Evolutionary conservation across 2,113 vertebrate genomes (phyloP).

Genomic region (Alligator sinensis): DNA sequence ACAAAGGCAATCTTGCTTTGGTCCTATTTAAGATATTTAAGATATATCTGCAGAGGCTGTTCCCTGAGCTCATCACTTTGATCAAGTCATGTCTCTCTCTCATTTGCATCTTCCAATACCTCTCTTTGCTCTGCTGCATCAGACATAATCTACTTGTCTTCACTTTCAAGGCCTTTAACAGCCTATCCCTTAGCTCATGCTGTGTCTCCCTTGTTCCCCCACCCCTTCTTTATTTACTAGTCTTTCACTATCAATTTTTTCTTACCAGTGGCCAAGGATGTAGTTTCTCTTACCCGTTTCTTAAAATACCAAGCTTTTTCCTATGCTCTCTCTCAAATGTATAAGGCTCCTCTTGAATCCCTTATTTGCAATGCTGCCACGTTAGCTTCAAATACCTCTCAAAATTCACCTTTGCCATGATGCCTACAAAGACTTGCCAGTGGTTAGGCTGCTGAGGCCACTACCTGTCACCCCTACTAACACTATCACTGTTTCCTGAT

Average conservation of each 20-base stretch:
- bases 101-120: not conserved
- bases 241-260: not conserved
- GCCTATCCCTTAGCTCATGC: not conserved
- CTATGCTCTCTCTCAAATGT: not conserved
- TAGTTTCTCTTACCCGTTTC: not conserved
- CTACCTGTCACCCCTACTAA: not conserved
- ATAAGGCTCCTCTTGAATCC: not conserved
- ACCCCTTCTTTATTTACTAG: not conserved
- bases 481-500: not conserved
- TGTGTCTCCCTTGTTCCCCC: too few relatives aligned
- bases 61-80: not conserved
- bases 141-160: not conserved
- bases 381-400: not conserved
- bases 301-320: not conserved
- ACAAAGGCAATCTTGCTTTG: not conserved
- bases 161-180: not conserved
- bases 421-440: not conserved
- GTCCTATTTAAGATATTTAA: not conserved
- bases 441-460: not conserved
- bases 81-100: not conserved
- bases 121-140: not conserved
- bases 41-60: not conserved
- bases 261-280: not conserved
- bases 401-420: not conserved
- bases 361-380: not conserved